Evolutionary conservation across 2,888 invertebrate species (phyloP).

Genomic region (Diloba caeruleocephala): DNA sequence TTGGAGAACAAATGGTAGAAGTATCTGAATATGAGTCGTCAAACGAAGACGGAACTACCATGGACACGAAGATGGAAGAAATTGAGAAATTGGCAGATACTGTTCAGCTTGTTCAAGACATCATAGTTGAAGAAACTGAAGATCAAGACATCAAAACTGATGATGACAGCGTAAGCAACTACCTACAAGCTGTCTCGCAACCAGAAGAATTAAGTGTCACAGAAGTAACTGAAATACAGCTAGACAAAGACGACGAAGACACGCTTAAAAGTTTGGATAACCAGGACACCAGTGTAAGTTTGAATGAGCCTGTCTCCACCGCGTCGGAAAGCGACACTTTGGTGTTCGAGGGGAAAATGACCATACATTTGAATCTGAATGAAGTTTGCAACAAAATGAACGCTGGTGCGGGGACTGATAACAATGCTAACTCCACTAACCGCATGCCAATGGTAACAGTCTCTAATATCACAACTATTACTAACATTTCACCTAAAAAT

Average conservation of each 20-base stretch:
- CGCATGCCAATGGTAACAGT: conserved; percentile 89
- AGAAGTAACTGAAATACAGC: conserved; percentile 84
- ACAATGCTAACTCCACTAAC: conserved; percentile 77
- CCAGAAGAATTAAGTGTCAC: conserved; percentile 82
- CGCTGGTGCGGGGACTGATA: conserved; percentile 83
- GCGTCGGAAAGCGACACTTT: conserved; percentile 85
- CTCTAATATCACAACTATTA: conserved; percentile 88
- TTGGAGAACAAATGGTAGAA: conserved; percentile 81
- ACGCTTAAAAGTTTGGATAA: conserved; percentile 87
- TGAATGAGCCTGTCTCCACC: conserved; percentile 83
- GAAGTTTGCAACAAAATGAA: conserved; percentile 85
- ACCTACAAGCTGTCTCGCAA: conserved; percentile 81
- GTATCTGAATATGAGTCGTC: conserved; percentile 84
- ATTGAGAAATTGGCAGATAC: conserved; percentile 62
- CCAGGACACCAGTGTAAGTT: conserved; percentile 89
- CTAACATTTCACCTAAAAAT: conserved; percentile 87
- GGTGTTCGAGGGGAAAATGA: conserved; percentile 88
- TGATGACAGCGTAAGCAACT: conserved; percentile 83
- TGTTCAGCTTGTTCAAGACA: conserved; percentile 71
- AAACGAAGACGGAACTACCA: conserved; percentile 76
- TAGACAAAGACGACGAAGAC: conserved; percentile 87
- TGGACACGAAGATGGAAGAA: conserved; percentile 76
- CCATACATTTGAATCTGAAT: conserved; percentile 87
- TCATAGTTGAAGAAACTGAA: conserved; percentile 83
- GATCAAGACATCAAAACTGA: conserved; percentile 79